These are phyloP conservation scores for Stichopus chloronotus DNA, from an alignment of 35 echinoderm and acorn worm genomes.

Conservation along the genomic window DNA sequence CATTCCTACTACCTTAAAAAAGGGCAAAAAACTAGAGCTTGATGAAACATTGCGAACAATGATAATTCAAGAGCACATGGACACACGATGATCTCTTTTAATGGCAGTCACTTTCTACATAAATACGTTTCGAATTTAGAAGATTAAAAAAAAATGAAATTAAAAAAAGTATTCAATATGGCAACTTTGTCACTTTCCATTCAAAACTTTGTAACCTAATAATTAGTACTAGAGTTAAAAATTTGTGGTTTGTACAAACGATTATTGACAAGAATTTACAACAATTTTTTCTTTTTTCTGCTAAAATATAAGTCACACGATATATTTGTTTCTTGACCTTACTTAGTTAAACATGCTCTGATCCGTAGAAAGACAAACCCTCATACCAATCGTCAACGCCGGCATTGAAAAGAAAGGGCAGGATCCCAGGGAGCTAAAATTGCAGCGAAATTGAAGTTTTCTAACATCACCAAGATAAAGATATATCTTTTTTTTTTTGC, in stretches of 20 bases:
- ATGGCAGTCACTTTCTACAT: not conserved
- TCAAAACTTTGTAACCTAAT: not conserved
- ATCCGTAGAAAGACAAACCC: not conserved
- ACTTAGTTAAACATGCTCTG: not conserved
- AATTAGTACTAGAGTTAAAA: conserved; percentile 17
- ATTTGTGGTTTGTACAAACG: not conserved
- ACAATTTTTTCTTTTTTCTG: not conserved
- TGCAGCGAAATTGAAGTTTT: not conserved
- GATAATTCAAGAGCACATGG: no score
- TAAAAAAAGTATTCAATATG: no score
- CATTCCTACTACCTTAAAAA: no score
- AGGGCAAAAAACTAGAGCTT: no score
- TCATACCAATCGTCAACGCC: not conserved
- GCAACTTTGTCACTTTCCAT: no score
- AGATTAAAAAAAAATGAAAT: no score
- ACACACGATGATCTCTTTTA: not conserved
- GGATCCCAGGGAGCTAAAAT: not conserved
- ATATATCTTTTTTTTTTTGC: no score
- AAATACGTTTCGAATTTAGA: not conserved
- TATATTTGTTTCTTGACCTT: not conserved
- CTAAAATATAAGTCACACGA: conserved; percentile 20
- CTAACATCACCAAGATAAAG: not conserved
- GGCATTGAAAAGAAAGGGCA: not conserved
- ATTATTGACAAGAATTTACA: not conserved
- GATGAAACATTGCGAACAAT: no score